These are phyloP conservation scores for Saturnia pavonia DNA, from an alignment of 2,888 invertebrate genomes.

Conservation along the genomic window DNA sequence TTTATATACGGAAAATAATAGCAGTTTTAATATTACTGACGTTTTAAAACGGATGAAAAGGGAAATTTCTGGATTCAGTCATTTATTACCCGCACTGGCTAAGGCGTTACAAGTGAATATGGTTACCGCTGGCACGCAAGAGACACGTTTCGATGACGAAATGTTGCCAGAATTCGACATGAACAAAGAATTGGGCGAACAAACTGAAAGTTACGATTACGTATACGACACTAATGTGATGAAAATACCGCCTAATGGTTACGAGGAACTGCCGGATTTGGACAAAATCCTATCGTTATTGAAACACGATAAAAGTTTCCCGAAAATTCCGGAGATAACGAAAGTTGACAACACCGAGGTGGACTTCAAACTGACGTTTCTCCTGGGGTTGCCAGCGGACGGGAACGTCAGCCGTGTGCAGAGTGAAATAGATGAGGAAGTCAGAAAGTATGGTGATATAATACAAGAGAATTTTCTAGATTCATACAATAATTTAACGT, in stretches of 20 bases:
- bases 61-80: conserved; percentile 55
- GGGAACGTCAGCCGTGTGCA: conserved; percentile 82
- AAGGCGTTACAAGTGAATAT: conserved; percentile 56
- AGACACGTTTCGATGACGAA: conserved; percentile 61
- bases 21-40: conserved; percentile 36
- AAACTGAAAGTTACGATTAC: conserved; percentile 55
- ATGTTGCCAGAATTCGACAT: conserved; percentile 70
- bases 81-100: conserved; percentile 63
- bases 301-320: conserved; percentile 49
- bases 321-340: conserved; percentile 36
- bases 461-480: conserved; percentile 92
- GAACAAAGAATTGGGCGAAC: conserved; percentile 63
- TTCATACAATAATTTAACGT: conserved; percentile 92
- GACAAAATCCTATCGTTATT: conserved; percentile 53
- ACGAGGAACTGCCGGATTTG: conserved; percentile 55
- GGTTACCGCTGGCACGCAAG: conserved; percentile 44
- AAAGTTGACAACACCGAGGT: conserved; percentile 39
- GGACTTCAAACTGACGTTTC: conserved; percentile 66
- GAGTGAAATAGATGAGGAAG: conserved; percentile 85
- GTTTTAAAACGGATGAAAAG: conserved; percentile 42
- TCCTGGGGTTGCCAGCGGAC: conserved; percentile 84
- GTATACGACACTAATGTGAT: conserved; percentile 69
- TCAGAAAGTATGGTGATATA: conserved; percentile 86
- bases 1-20: conserved; percentile 38
- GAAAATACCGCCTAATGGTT: conserved; percentile 72